Conservation (phyloP, 1,140 invertebrate genomes). For the Acromyrmex charruanus region DNA sequence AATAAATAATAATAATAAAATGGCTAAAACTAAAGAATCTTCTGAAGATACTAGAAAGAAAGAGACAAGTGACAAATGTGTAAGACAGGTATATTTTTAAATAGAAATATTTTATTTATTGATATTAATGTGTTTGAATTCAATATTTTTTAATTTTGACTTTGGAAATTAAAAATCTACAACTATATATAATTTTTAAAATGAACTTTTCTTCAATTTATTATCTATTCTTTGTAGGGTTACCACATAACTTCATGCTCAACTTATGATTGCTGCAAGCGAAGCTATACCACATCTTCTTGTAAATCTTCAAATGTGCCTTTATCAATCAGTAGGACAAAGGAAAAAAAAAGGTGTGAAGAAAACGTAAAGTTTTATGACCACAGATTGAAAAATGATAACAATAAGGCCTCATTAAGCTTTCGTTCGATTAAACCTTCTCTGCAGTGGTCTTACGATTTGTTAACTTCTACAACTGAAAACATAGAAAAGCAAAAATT, state of each 20-base stretch:
- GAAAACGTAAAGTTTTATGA: neutral
- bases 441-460: conserved; percentile 12
- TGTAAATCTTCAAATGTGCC: conserved; percentile 12
- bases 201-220: neutral
- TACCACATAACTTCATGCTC: conserved; percentile 27
- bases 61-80: neutral
- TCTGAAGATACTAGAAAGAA: conserved; percentile 14
- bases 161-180: neutral
- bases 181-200: neutral
- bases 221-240: neutral
- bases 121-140: neutral
- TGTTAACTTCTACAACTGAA: neutral
- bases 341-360: neutral
- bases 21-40: conserved; percentile 38
- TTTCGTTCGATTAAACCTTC: conserved; percentile 9
- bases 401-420: neutral
- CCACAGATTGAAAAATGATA: neutral
- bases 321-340: neutral
- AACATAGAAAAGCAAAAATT: neutral
- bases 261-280: conserved; percentile 4
- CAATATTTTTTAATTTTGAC: neutral
- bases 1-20: conserved; percentile 7
- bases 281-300: neutral
- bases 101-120: neutral
- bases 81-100: neutral